Conservation (phyloP, 2,888 invertebrate genomes). For the Drosophila planitibia region DNA sequence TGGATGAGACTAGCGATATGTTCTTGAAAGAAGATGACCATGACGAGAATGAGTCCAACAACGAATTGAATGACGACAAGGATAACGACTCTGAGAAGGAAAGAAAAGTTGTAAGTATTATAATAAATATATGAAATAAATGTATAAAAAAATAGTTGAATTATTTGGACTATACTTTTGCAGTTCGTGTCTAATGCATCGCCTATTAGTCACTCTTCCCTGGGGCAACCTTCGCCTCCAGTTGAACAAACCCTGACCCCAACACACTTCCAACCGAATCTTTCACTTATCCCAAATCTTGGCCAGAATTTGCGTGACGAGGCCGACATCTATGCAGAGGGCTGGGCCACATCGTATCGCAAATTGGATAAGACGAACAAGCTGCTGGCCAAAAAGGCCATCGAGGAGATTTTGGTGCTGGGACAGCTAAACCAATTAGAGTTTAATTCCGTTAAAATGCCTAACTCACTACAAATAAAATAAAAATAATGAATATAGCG, state of each 20-base stretch:
- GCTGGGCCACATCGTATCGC: constrained; percentile 58
- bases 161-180: not conserved
- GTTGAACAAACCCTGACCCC: not conserved
- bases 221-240: not conserved
- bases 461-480: constrained; percentile 17
- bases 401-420: constrained; percentile 55
- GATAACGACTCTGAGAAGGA: constrained; percentile 15
- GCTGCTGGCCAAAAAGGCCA: constrained; percentile 57
- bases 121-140: not conserved
- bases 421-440: constrained; percentile 51
- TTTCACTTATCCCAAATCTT: not conserved
- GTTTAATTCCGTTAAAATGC: constrained; percentile 54
- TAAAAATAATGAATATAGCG: not conserved
- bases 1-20: constrained; percentile 3
- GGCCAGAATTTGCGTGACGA: constrained; percentile 26
- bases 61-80: not conserved
- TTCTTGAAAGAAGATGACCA: constrained; percentile 9
- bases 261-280: constrained; percentile 1
- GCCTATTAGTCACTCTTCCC: not conserved
- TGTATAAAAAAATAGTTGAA: not conserved
- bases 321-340: constrained; percentile 49
- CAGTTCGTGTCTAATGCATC: constrained; percentile 12
- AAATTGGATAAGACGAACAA: constrained; percentile 50
- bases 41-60: not conserved
- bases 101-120: constrained; percentile 21